Evolutionary conservation across 2,888 invertebrate genomes (phyloP), one percentile per base, ranked within the genome.

Genomic region (Aromia moschata): DNA sequence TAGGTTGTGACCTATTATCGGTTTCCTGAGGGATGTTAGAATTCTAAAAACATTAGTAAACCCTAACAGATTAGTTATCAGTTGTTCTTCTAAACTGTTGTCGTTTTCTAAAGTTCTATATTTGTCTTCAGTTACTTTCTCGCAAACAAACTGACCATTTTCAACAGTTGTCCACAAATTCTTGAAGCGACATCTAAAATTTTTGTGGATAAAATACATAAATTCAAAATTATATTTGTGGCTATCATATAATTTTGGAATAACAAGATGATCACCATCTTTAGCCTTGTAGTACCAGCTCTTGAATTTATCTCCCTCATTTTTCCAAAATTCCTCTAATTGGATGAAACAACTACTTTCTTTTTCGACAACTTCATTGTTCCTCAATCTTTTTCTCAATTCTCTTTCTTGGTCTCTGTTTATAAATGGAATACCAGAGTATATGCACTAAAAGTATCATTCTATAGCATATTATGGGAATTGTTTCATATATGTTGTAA

Each of bases 1-100:
- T 60, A 87, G 76, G 77, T 94, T 94, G 76, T 93, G 93, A 0
- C 91, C 92, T 16, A 93, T 80, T 15, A 93, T 80, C 1, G 92
- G 92, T 80, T 90, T 92, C 64, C 85, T 83, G 3, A 84, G 76
- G 1, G 79, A 73, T 20, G 80, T 80, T n/a, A 93, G 75, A 0
- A 89, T 74, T 11, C 85, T 77, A 58, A 91, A 87, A 9, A 93
- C 79, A 71, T 83, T 84, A 1, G 89, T 85, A 73, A 92, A 91
- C 3, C 92, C 92, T 46, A 85, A 72, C 47, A 88, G 77, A 58
- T 83, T 77, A 25, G 79, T 78, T 56, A 87, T 71, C 5, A 88
- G 71, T 47, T 82, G 80, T 2, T 85, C 77, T 72, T 87, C 82
- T 57, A 87, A 71, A 68, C 73, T 73, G 38, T 79, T 76, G 62